These are phyloP conservation scores for Panagrolaimus sp. DNA, from an alignment of 1,140 invertebrate genomes.

Conservation along the genomic window DNA sequence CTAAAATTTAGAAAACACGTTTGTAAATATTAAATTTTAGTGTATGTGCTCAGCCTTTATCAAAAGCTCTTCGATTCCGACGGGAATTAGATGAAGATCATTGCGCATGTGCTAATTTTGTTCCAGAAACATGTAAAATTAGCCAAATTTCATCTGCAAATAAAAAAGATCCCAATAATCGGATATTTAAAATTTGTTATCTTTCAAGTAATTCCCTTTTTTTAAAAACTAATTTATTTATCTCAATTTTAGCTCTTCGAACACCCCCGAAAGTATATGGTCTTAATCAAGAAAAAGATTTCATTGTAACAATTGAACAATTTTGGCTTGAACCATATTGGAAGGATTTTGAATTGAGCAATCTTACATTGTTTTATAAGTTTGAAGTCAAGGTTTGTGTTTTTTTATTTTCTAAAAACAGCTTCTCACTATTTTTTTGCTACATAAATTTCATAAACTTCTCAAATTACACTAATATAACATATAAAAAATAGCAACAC, in stretches of 20 bases:
- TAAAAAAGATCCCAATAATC: background rate
- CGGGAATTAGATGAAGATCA: background rate
- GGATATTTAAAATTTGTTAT: background rate
- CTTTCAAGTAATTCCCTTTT: constrained; percentile 12
- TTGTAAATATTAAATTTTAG: background rate
- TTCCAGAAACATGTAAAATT: background rate
- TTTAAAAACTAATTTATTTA: no score
- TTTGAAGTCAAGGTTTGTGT: background rate
- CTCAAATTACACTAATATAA: no score
- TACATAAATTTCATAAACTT: no score
- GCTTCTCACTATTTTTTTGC: no score
- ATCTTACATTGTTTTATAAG: background rate
- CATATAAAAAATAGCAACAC: no score
- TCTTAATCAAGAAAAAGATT: background rate
- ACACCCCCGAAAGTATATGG: background rate
- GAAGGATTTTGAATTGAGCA: constrained; percentile 8
- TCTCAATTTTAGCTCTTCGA: background rate
- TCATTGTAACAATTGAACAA: background rate
- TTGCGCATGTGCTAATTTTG: constrained; percentile 10
- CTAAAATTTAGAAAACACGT: background rate
- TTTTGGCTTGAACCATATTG: constrained; percentile 5
- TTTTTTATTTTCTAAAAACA: no score
- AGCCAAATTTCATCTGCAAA: background rate
- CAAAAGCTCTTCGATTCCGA: background rate
- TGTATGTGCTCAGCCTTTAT: background rate